Percentiles rank a stretch among this genome's conserved stretches.
These are phyloP conservation scores for Phyllostomus hastatus DNA, from an alignment of 2,113 vertebrate species.

Conservation along the genomic window DNA sequence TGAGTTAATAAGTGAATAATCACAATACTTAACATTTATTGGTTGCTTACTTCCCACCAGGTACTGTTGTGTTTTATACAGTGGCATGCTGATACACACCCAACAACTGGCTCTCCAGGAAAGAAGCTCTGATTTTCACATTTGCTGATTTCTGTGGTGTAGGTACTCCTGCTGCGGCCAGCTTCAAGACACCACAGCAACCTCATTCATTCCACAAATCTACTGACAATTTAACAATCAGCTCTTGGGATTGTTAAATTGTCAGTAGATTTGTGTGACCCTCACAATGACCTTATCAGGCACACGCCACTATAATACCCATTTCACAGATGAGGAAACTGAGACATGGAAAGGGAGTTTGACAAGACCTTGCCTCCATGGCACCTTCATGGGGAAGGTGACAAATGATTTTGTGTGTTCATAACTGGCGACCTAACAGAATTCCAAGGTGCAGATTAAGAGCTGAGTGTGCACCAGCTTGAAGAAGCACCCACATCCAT, in stretches of 20 bases:
- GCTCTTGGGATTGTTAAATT: background rate
- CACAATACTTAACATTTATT: background rate
- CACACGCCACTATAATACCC: background rate
- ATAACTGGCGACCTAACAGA: background rate
- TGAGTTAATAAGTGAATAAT: conserved; percentile 23
- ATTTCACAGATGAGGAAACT: background rate
- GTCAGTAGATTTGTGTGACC: too few species aligned
- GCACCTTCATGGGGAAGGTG: background rate
- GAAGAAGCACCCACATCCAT: fast-evolving
- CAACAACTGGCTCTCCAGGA: background rate
- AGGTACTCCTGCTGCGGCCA: background rate
- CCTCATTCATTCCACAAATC: background rate
- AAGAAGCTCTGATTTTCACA: background rate
- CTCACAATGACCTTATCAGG: background rate
- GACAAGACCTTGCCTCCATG: background rate
- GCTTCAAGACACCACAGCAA: background rate
- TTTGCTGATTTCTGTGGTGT: background rate
- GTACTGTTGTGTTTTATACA: background rate
- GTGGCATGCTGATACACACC: background rate
- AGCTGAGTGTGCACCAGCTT: background rate
- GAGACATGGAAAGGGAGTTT: background rate
- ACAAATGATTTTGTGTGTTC: background rate
- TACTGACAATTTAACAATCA: background rate
- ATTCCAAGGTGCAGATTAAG: background rate
- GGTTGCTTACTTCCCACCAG: background rate